Percentiles rank a stretch among this genome's conserved stretches.
phyloP scores from a whole-genome alignment of 2,797 vertebrate species.

The Smutsia temminckii region DNA sequence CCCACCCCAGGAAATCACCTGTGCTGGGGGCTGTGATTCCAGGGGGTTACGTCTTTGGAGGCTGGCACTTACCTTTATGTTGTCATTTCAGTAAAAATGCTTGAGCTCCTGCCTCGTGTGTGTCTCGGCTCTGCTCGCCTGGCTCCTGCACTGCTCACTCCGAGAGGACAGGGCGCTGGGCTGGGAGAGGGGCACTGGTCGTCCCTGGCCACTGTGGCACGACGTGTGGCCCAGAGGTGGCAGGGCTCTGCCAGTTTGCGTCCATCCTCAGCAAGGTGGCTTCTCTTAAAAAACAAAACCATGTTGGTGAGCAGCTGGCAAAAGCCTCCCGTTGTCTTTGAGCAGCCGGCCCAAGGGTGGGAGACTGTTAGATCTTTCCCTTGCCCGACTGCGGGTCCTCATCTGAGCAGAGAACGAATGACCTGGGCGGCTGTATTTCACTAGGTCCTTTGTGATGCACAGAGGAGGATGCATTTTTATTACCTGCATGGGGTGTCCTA shows the following conservation, averaged over 20 bases:
- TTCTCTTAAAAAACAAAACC: neutral
- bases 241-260: rapidly evolving
- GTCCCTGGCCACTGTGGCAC: rapidly evolving
- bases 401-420: neutral
- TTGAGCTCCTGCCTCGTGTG: neutral
- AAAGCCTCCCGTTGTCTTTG: neutral
- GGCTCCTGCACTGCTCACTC: neutral
- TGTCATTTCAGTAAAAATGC: neutral
- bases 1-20: neutral
- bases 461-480: neutral
- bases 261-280: neutral
- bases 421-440: neutral
- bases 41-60: too few relatives aligned
- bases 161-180: neutral
- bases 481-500: neutral
- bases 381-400: neutral
- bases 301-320: neutral
- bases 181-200: neutral
- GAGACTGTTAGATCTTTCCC: neutral
- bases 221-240: rapidly evolving
- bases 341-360: neutral
- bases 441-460: neutral
- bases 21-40: neutral
- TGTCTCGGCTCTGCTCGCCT: neutral
- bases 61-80: neutral